Percentiles rank a stretch among this genome's conserved stretches.
phyloP scores from a whole-genome alignment of 1,140 invertebrate genomes.

The Anastrepha ludens region DNA sequence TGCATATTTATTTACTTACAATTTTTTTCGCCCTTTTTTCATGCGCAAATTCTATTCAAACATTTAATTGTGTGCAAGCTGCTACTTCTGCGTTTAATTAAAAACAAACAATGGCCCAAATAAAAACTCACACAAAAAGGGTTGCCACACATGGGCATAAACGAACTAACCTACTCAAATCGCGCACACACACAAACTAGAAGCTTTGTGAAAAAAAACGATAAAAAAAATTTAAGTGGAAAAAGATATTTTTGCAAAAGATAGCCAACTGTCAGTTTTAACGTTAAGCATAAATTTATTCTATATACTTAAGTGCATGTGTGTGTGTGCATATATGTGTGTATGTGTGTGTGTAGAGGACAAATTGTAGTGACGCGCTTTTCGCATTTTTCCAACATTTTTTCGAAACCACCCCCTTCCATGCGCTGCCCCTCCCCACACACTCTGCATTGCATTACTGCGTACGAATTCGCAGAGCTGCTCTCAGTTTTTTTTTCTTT shows the following conservation, averaged over 20 bases:
- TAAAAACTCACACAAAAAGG: constrained; percentile 38
- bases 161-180: neutral
- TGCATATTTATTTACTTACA: neutral
- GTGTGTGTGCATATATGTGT: neutral
- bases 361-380: neutral
- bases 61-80: constrained; percentile 32
- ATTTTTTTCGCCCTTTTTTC: neutral
- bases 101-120: constrained; percentile 39
- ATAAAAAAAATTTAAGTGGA: neutral
- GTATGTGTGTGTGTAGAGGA: neutral
- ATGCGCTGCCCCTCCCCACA: neutral
- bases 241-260: neutral
- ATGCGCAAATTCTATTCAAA: constrained; percentile 8
- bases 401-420: neutral
- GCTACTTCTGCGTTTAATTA: constrained; percentile 7
- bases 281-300: neutral
- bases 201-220: neutral
- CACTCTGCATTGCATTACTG: neutral
- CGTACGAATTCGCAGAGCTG: neutral
- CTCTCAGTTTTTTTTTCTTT: neutral
- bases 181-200: neutral
- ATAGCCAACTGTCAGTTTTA: neutral
- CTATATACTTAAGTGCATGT: neutral
- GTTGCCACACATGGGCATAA: constrained; percentile 14
- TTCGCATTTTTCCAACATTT: constrained; percentile 21